Evolutionary conservation across 2,888 invertebrate genomes (phyloP), one percentile per base, ranked within the genome.

Genomic region (Strigamia maritima): DNA sequence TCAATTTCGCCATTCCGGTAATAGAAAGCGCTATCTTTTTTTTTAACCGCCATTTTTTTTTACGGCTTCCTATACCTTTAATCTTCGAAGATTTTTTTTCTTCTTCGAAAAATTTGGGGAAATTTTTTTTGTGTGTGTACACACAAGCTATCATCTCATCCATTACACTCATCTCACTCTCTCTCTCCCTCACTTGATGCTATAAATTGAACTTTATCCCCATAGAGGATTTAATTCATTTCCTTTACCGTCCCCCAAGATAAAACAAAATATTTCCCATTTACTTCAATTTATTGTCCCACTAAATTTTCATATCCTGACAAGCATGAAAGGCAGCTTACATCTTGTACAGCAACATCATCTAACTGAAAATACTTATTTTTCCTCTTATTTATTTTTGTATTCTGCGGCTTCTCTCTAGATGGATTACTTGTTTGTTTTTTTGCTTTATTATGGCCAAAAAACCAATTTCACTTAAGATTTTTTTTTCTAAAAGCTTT

Each of bases 181-280:
- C 70, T 12, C 26, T 70, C 16, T 70, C 70, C 26, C 28, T 26
- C 28, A 10, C 28, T 70, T 28, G 16, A n/a, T 26, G 70, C 26
- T 70, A 70, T 70, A 70, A 70, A 70, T 70, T 70, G 70, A 70
- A 70, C 70, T 70, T 70, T 26, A 70, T 70, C 70, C 70, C 70
- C 70, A 26, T n/a, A 70, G 70, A 70, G 70, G 70, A 70, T 70
- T 70, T 70, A 70, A 70, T 70, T 70, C 70, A 70, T 70, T 70
- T 70, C 70, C 28, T 28, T 28, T 16, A 28, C 70, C 19, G 19
- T 28, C 28, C 35, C 22, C 70, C 70, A 28, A 70, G 70, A 28
- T 70, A 70, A 26, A 70, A 70, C 26, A 26, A 70, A 70, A 70
- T 70, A 70, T 70, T 70, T 70, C 70, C 70, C 26, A 70, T 70